phyloP scores from a whole-genome alignment of 2,113 vertebrate genomes.

The Ammodramus savannarum region DNA sequence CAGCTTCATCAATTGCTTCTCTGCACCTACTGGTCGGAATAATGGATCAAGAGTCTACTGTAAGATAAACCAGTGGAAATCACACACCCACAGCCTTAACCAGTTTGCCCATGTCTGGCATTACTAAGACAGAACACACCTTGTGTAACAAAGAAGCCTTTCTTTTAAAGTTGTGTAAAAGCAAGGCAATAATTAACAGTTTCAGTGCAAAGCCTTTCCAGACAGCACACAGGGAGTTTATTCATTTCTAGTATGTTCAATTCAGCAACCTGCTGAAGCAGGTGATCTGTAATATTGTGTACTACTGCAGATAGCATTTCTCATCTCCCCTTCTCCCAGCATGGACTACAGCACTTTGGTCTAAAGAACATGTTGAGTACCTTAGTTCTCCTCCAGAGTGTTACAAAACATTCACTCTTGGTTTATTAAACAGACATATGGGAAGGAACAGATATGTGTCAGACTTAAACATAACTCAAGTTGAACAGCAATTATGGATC shows the following conservation, averaged over 20 bases:
- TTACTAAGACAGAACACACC: neutral
- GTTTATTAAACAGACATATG: neutral
- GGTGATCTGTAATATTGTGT: neutral
- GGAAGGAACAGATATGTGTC: neutral
- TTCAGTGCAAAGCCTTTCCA: neutral
- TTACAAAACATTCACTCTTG: neutral
- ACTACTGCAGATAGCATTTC: neutral
- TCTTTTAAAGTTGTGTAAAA: neutral
- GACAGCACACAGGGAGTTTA: neutral
- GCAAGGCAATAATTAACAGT: neutral
- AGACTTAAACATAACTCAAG: neutral
- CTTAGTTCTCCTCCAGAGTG: neutral
- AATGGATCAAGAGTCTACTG: neutral
- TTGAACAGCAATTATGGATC: neutral
- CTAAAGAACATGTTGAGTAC: neutral
- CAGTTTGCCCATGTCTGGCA: neutral
- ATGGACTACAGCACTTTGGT: neutral
- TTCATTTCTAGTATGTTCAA: neutral
- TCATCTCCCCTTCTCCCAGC: neutral
- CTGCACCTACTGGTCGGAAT: neutral
- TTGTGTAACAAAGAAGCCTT: neutral
- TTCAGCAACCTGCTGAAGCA: neutral
- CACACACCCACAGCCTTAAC: neutral
- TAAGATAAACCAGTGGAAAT: neutral
- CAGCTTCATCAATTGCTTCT: neutral